Evolutionary conservation across 2,797 vertebrate genomes (phyloP).

Genomic region (Argyrosomus regius): DNA sequence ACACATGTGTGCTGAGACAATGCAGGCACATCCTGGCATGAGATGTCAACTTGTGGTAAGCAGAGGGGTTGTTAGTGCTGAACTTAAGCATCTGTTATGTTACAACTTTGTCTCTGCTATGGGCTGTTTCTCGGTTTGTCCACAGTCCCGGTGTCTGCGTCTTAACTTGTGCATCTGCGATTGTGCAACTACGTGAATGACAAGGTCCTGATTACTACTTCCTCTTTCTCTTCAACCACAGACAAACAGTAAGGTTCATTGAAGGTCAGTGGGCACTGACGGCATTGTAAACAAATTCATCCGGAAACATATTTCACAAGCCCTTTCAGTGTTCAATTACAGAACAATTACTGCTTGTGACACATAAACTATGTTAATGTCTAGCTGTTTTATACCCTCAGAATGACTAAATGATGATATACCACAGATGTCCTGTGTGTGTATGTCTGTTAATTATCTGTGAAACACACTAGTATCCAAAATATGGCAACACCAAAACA

Average conservation of each 20-base stretch:
- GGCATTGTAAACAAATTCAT: conserved; percentile 38
- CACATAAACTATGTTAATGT: neutral
- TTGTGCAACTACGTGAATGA: conserved; percentile 54
- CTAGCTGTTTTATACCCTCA: neutral
- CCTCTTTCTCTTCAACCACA: conserved; percentile 51
- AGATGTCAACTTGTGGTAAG: conserved; percentile 55
- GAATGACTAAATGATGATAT: neutral
- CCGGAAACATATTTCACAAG: conserved; percentile 20
- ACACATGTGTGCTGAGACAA: conserved; percentile 14
- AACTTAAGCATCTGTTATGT: conserved; percentile 43
- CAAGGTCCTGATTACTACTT: conserved; percentile 57
- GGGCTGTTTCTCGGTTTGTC: conserved; percentile 26
- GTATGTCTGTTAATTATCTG: neutral
- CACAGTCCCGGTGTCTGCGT: conserved; percentile 44
- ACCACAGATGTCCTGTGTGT: neutral
- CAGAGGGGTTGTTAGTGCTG: conserved; percentile 46
- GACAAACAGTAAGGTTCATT: conserved; percentile 55
- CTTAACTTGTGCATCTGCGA: conserved; percentile 21
- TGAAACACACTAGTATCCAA: neutral
- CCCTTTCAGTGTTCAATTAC: neutral
- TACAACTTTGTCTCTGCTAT: conserved; percentile 25
- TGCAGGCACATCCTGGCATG: conserved; percentile 21
- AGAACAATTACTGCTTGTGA: conserved; percentile 7
- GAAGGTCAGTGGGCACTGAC: conserved; percentile 34
- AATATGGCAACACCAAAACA: neutral